phyloP scores from a whole-genome alignment of 2,888 invertebrate species.

The Drymonia ruficornis region DNA sequence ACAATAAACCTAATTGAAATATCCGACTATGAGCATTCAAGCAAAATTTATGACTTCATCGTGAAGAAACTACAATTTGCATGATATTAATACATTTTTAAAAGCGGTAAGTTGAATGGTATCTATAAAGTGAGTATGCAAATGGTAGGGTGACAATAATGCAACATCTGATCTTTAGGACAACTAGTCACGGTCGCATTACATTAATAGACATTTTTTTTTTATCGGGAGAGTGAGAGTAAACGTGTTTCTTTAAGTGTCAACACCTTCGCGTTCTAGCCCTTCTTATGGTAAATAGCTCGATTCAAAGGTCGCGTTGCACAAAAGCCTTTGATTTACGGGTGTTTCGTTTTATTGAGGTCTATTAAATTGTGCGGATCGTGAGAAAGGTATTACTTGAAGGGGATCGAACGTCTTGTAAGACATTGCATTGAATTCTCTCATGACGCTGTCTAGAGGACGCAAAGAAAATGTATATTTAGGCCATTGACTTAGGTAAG shows the following conservation, averaged over 20 bases:
- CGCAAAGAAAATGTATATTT: too few relatives aligned
- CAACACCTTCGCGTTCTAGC: conserved; percentile 82
- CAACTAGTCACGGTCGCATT: conserved; percentile 59
- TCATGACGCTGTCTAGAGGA: conserved; percentile 18
- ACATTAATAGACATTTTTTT: conserved; percentile 46
- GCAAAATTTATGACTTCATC: conserved; percentile 49
- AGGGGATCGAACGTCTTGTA: conserved; percentile 66
- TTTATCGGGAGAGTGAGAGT: conserved; percentile 25
- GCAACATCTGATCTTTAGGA: conserved; percentile 54
- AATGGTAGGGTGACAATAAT: conserved; percentile 53
- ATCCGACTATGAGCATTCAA: conserved; percentile 32
- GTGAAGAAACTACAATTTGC: conserved; percentile 38
- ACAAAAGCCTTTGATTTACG: conserved; percentile 81
- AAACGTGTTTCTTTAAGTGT: conserved; percentile 74
- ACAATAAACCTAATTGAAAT: conserved; percentile 58
- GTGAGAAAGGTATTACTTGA: conserved; percentile 72
- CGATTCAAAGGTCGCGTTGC: conserved; percentile 68
- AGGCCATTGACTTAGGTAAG: too few relatives aligned
- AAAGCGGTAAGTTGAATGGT: conserved; percentile 13
- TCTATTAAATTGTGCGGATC: conserved; percentile 74
- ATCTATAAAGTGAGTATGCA: conserved; percentile 23
- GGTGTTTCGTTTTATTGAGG: conserved; percentile 72
- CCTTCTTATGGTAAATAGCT: conserved; percentile 76
- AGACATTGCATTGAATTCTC: conserved; percentile 55
- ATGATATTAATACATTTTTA: conserved; percentile 29